A percentile compares a stretch with the other conserved stretches of the same genome.
Evolutionary conservation across 2,113 vertebrate genomes (phyloP).

Genomic region (Casuarius casuarius): DNA sequence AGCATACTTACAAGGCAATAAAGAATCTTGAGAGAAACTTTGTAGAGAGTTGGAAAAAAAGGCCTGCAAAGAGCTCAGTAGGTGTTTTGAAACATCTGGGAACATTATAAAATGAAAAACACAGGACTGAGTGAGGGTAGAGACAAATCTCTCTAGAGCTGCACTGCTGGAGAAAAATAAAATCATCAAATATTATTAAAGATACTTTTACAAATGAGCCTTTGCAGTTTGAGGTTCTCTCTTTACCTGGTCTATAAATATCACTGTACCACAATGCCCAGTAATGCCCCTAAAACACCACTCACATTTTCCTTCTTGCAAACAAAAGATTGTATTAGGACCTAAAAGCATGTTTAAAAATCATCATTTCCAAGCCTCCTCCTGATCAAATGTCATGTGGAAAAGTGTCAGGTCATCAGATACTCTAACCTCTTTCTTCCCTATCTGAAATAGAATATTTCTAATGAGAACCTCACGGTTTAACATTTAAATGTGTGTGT

Average conservation of each 20-base stretch:
- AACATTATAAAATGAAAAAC: not conserved
- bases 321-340: not conserved
- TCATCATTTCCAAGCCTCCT: not conserved
- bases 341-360: not conserved
- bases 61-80: not conserved
- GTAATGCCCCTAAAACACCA: not conserved
- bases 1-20: not conserved
- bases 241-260: not conserved
- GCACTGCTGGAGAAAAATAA: not conserved
- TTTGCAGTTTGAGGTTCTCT: not conserved
- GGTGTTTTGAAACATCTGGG: not conserved
- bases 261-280: not conserved
- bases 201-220: not conserved
- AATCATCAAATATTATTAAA: not conserved
- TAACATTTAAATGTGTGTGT: not conserved
- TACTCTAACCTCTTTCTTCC: not conserved
- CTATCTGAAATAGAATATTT: not conserved
- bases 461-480: not conserved
- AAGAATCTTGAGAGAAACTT: slow-evolving; percentile 7
- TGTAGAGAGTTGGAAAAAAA: not conserved
- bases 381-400: not conserved
- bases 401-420: not conserved
- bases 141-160: not conserved
- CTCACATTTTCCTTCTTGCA: not conserved
- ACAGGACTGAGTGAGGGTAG: not conserved